These are phyloP conservation scores for Cydia amplana DNA, from an alignment of 1,140 invertebrate species.

Conservation along the genomic window DNA sequence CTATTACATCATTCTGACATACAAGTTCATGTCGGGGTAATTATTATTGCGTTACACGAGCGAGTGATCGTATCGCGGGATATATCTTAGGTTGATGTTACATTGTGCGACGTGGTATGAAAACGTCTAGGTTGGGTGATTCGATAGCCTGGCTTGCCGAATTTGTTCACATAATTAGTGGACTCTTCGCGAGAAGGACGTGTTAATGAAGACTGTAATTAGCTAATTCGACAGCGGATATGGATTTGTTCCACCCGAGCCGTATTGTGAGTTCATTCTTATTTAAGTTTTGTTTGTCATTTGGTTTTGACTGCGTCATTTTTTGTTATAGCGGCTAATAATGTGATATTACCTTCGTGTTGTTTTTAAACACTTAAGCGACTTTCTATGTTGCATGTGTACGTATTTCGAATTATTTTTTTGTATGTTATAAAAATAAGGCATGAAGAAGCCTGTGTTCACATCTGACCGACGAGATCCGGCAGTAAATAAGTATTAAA, in stretches of 20 bases:
- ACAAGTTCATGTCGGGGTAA: slow-evolving; percentile 16
- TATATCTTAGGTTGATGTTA: slow-evolving; percentile 50
- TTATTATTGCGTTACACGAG: slow-evolving; percentile 32
- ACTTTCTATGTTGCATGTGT: not conserved
- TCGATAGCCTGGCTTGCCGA: slow-evolving; percentile 51
- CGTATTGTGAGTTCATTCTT: slow-evolving; percentile 20
- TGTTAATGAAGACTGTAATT: slow-evolving; percentile 57
- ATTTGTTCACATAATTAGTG: slow-evolving; percentile 70
- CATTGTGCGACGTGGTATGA: slow-evolving; percentile 46
- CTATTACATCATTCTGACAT: slow-evolving; percentile 19
- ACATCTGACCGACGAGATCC: too few relatives aligned
- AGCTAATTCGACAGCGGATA: slow-evolving; percentile 48
- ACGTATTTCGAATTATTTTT: not conserved
- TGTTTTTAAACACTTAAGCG: not conserved
- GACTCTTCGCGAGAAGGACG: slow-evolving; percentile 52
- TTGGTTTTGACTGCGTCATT: slow-evolving; percentile 4
- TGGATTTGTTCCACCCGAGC: slow-evolving; percentile 48
- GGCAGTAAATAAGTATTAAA: too few relatives aligned
- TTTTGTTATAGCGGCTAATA: not conserved
- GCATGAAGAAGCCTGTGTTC: too few relatives aligned
- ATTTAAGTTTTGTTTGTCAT: slow-evolving; percentile 28
- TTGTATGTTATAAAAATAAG: too few relatives aligned
- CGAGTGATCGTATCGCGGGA: slow-evolving; percentile 47
- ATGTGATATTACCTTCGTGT: not conserved
- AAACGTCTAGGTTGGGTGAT: slow-evolving; percentile 57